Conservation (phyloP, 2,888 invertebrate species). For the Eumerus sabulonum region DNA sequence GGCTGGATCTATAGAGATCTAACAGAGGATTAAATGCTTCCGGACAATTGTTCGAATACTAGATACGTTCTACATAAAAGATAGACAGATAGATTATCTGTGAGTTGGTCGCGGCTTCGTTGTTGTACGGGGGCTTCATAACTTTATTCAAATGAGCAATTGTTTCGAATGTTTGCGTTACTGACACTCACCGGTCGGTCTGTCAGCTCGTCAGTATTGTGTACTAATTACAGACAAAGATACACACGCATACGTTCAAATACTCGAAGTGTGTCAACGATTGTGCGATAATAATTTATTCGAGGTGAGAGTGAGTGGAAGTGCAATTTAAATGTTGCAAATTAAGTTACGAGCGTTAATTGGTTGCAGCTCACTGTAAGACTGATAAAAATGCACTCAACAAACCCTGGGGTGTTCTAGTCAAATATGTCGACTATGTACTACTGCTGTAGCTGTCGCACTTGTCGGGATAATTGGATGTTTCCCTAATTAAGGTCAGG, state of each 20-base stretch:
- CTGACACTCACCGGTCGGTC: constrained; percentile 40
- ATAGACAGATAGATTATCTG: constrained; percentile 39
- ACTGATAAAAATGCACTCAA: constrained; percentile 35
- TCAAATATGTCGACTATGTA: too few relatives aligned
- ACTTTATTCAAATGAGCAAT: constrained; percentile 69
- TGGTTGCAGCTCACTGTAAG: constrained; percentile 29
- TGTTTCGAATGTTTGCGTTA: constrained; percentile 65
- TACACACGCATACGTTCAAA: background rate
- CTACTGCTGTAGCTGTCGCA: constrained; percentile 12
- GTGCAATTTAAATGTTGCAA: constrained; percentile 53
- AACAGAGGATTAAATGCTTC: constrained; percentile 66
- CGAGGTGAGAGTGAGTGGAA: constrained; percentile 24
- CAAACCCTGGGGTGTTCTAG: constrained; percentile 39
- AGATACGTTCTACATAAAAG: background rate
- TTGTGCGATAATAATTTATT: constrained; percentile 56
- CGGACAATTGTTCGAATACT: constrained; percentile 61
- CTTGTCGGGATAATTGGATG: constrained; percentile 33
- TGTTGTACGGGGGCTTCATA: constrained; percentile 59
- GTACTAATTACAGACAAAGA: constrained; percentile 28
- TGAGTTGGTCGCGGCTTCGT: constrained; percentile 21
- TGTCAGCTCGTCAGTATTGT: constrained; percentile 46
- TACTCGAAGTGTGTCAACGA: constrained; percentile 61
- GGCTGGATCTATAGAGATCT: constrained; percentile 47
- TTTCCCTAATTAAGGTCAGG: constrained; percentile 38
- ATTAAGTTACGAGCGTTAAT: constrained; percentile 50